Evolutionary conservation across 1,140 invertebrate species (phyloP).

Genomic region (Plodia interpunctella): DNA sequence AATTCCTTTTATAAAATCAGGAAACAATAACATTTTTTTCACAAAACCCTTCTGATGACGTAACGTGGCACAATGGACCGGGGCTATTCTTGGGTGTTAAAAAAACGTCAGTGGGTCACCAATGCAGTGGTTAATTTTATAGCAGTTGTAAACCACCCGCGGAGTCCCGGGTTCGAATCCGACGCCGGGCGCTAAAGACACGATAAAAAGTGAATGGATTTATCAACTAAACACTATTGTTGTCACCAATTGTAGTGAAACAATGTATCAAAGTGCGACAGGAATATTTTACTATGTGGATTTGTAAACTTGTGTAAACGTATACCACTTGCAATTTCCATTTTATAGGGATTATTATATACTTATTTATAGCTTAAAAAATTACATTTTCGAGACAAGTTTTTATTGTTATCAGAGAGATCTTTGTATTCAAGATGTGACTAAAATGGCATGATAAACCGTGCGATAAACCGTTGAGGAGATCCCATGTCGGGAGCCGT

Average conservation of each 20-base stretch:
- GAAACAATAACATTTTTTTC: constrained; percentile 7
- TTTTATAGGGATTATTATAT: too few species aligned
- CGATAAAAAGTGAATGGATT: constrained; percentile 23
- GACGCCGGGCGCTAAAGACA: constrained; percentile 27
- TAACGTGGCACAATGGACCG: constrained; percentile 37
- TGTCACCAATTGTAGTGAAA: constrained; percentile 15
- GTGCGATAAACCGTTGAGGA: too few species aligned
- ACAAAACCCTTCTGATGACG: not conserved
- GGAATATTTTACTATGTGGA: not conserved
- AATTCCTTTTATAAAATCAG: not conserved
- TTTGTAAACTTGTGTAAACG: not conserved
- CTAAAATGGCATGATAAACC: too few species aligned
- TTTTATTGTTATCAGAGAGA: too few species aligned
- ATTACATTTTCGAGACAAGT: too few species aligned
- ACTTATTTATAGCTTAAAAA: too few species aligned
- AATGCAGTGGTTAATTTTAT: constrained; percentile 57
- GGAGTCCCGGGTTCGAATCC: constrained; percentile 31
- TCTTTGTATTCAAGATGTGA: too few species aligned
- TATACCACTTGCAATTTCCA: not conserved
- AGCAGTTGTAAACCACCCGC: constrained; percentile 60
- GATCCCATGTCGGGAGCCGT: too few species aligned
- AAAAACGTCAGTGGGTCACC: constrained; percentile 35
- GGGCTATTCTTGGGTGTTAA: constrained; percentile 20
- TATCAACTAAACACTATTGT: constrained; percentile 23
- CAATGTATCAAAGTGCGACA: constrained; percentile 11